These are phyloP conservation scores for Sebastes kiyomatsui DNA, from an alignment of 2,797 vertebrate genomes.

Conservation along the genomic window DNA sequence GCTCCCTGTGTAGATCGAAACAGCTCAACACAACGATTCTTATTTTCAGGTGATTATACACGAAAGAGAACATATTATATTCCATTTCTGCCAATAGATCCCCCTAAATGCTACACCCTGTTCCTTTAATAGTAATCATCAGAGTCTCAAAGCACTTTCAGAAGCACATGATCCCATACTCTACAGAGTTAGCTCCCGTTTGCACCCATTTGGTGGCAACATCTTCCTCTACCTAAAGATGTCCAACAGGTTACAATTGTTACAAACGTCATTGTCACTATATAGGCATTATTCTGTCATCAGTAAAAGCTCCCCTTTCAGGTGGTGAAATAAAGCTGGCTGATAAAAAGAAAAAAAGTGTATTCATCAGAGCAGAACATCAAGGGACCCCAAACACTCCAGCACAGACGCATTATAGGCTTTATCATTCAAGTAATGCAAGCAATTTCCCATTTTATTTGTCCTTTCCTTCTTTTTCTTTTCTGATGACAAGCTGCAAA, in stretches of 20 bases:
- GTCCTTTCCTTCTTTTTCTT: slow-evolving; percentile 24
- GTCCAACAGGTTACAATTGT: slow-evolving; percentile 1
- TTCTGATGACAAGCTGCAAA: slow-evolving; percentile 46
- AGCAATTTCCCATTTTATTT: slow-evolving; percentile 58
- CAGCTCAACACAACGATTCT: not conserved
- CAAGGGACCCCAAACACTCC: slow-evolving; percentile 44
- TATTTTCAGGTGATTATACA: not conserved
- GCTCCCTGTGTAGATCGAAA: not conserved
- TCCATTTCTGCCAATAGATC: not conserved
- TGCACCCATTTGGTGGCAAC: not conserved
- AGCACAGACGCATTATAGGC: not conserved
- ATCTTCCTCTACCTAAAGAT: not conserved
- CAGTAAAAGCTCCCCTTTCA: slow-evolving; percentile 37
- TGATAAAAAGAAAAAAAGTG: slow-evolving; percentile 52
- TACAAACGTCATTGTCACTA: slow-evolving; percentile 28
- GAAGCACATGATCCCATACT: not conserved
- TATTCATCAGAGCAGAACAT: slow-evolving; percentile 51
- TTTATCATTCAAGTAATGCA: slow-evolving; percentile 59
- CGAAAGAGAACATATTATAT: not conserved
- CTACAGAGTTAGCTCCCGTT: not conserved
- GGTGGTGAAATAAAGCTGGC: slow-evolving; percentile 41
- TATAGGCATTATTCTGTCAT: slow-evolving; percentile 36
- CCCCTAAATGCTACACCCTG: not conserved
- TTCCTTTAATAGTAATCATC: not conserved
- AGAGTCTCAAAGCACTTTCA: not conserved